A percentile compares a stretch with the other conserved stretches of the same genome.
Conservation (phyloP, 2,888 invertebrate genomes). For the Tenthredo distinguenda region DNA sequence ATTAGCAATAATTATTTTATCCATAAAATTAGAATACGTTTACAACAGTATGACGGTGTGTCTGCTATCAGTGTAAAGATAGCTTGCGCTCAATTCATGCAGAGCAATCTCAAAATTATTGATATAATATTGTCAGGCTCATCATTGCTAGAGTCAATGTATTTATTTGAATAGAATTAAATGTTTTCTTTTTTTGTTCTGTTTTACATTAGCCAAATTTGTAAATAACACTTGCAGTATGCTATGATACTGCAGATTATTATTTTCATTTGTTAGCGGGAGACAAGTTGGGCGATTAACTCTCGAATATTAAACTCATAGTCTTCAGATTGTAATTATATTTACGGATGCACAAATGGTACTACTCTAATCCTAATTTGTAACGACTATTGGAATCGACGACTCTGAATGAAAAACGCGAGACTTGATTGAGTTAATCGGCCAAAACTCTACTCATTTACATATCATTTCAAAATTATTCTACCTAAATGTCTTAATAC, state of each 20-base stretch:
- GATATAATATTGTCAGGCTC: conserved; percentile 5
- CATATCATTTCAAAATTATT: conserved; percentile 16
- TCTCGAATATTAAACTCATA: not conserved
- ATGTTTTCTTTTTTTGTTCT: not conserved
- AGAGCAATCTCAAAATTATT: conserved; percentile 7
- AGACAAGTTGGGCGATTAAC: conserved; percentile 15
- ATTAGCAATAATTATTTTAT: conserved; percentile 1
- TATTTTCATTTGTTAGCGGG: not conserved
- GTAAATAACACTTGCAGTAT: conserved; percentile 13
- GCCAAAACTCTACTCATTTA: not conserved
- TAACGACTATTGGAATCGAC: not conserved
- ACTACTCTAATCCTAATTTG: not conserved
- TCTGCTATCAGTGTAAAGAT: conserved; percentile 36
- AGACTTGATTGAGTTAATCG: not conserved
- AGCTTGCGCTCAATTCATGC: conserved; percentile 11
- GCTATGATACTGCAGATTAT: not conserved
- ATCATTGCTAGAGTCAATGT: not conserved
- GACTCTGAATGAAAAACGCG: not conserved
- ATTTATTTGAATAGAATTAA: conserved; percentile 22
- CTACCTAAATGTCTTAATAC: not conserved
- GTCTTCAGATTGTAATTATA: conserved; percentile 6
- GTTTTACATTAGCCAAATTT: not conserved
- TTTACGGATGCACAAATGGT: conserved; percentile 19
- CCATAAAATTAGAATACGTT: not conserved
- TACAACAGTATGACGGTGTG: not conserved